Conservation (phyloP, 1,140 invertebrate species). For the Lutraria rhynchaena region DNA sequence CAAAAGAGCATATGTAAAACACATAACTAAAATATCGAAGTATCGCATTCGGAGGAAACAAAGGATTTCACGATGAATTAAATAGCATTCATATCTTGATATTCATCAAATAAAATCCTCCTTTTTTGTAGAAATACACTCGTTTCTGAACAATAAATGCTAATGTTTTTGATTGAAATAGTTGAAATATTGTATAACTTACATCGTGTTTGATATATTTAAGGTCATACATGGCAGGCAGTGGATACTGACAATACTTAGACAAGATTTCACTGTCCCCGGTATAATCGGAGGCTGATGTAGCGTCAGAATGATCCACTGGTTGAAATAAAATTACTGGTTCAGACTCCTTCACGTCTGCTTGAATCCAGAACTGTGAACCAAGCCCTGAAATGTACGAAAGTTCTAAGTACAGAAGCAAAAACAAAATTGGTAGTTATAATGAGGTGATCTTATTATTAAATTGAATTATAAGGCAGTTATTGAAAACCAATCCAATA, state of each 20-base stretch:
- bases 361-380: constrained; percentile 47
- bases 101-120: too few species aligned
- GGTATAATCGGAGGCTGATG: constrained; percentile 5
- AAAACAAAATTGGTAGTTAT: neutral
- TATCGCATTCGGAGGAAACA: too few species aligned
- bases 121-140: too few species aligned
- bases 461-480: neutral
- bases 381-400: constrained; percentile 35
- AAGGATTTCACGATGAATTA: too few species aligned
- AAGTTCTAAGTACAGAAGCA: neutral
- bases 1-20: neutral
- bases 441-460: constrained; percentile 5
- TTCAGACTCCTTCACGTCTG: constrained; percentile 26
- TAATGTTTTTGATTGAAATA: too few species aligned
- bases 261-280: constrained; percentile 27
- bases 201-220: constrained; percentile 58
- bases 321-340: constrained; percentile 43
- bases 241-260: constrained; percentile 59
- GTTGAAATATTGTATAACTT: too few species aligned
- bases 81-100: too few species aligned
- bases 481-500: too few species aligned
- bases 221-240: constrained; percentile 53
- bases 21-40: too few species aligned
- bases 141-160: too few species aligned
- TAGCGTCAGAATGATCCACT: constrained; percentile 48